Evolutionary conservation across 2,113 vertebrate species (phyloP).

Genomic region (Neodontobutis hainanensis): DNA sequence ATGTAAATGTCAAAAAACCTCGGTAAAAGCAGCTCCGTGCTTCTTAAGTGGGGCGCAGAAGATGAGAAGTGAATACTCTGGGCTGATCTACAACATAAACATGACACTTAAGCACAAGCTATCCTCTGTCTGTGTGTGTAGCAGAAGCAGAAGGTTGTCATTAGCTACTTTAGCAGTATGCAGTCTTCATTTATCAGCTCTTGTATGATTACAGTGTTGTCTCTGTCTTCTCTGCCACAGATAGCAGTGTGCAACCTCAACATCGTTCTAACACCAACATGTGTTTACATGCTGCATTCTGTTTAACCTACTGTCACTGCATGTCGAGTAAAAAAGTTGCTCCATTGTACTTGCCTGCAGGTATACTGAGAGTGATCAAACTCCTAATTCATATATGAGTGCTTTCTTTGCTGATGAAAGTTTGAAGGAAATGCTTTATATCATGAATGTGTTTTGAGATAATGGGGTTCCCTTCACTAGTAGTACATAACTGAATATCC

Average conservation of each 20-base stretch:
- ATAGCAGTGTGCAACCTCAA: slow-evolving; percentile 46
- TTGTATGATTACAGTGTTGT: slow-evolving; percentile 61
- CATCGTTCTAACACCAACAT: slow-evolving; percentile 62
- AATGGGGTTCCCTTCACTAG: neutral
- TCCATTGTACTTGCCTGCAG: slow-evolving; percentile 2
- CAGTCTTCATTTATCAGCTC: slow-evolving; percentile 60
- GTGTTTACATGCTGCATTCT: slow-evolving; percentile 65
- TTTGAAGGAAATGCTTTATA: neutral
- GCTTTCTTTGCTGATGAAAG: too few species aligned
- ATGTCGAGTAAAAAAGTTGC: slow-evolving; percentile 27
- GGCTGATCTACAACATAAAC: slow-evolving; percentile 13
- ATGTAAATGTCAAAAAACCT: slow-evolving; percentile 11
- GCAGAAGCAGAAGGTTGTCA: slow-evolving; percentile 38
- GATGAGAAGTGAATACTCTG: slow-evolving; percentile 16
- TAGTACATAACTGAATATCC: slow-evolving; percentile 36
- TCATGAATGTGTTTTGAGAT: neutral
- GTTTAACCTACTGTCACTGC: slow-evolving; percentile 19
- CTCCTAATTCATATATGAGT: too few species aligned
- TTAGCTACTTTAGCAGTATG: slow-evolving; percentile 50
- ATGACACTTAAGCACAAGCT: slow-evolving; percentile 36
- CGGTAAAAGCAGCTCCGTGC: neutral
- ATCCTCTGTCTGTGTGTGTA: slow-evolving; percentile 8
- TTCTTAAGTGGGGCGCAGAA: slow-evolving; percentile 32
- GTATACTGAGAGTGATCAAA: neutral
- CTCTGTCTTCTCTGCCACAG: slow-evolving; percentile 27